phyloP scores from a whole-genome alignment of 2,888 invertebrate genomes.

The Eustalomyia histrio region DNA sequence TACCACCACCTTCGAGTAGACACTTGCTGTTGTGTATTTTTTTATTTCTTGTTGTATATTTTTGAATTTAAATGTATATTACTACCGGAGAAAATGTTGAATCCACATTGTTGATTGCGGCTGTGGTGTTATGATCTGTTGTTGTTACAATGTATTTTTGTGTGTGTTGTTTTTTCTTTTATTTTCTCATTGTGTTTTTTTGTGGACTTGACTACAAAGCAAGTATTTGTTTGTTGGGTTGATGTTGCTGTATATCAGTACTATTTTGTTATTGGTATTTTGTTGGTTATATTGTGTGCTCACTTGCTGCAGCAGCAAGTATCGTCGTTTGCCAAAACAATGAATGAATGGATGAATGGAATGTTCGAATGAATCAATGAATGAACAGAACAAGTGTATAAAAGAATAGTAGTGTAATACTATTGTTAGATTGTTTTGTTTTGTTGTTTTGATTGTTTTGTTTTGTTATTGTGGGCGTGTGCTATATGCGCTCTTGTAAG shows the following conservation, averaged over 20 bases:
- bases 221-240: constrained; percentile 30
- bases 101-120: constrained; percentile 55
- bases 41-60: not conserved
- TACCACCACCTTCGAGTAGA: constrained; percentile 38
- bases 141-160: constrained; percentile 36
- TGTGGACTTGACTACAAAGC: constrained; percentile 41
- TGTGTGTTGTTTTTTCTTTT: constrained; percentile 23
- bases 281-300: constrained; percentile 38
- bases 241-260: constrained; percentile 28
- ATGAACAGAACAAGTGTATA: constrained; percentile 52
- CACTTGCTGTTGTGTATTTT: constrained; percentile 47
- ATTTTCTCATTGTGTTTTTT: constrained; percentile 37
- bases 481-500: constrained; percentile 28
- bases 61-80: constrained; percentile 47
- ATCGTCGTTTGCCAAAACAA: constrained; percentile 34
- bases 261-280: constrained; percentile 59
- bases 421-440: constrained; percentile 9
- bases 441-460: constrained; percentile 42
- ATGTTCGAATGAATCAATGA: constrained; percentile 13
- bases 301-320: constrained; percentile 27
- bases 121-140: constrained; percentile 51
- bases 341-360: constrained; percentile 48
- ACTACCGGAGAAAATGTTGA: constrained; percentile 50
- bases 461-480: constrained; percentile 48
- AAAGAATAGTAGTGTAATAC: constrained; percentile 36